Base-by-base conservation (phyloP, 2,113 vertebrate genomes). In the Stegastes partitus region DNA sequence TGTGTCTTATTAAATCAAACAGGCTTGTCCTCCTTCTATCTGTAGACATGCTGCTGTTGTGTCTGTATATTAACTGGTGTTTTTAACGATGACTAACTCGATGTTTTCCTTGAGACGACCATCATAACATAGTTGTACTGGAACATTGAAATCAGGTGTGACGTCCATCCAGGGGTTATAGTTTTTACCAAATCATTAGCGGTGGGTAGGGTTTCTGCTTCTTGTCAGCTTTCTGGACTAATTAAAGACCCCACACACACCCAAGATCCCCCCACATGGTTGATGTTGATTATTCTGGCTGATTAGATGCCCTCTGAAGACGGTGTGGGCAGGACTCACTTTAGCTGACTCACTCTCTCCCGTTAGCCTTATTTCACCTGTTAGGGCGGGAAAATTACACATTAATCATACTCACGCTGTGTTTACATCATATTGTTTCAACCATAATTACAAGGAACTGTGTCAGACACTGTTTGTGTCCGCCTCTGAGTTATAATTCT, bases 311-410 rank as follows among this genome's bases (percentile, higher is more conserved):
- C 12, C 14, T 73, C 49, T 56, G 34, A 53, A 37, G 58, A 31
- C 65, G 53, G 26, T 63, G 71, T 19, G 21, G 56, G 50, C 2
- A 19, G 11, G 6, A 67, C 3, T 19, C 50, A 22, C 18, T 45
- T 11, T 15, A 34, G 10, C 8, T 69, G 68, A 72, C 42, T 56
- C 31, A 37, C 12, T 65, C 57, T 65, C 57, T 25, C 25, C 34
- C 19, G 10, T 73, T 34, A 26, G 18, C 68, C 22, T 19, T 62
- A 37, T 74, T 68, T 42, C 47, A 47, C 47, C 25, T 55, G 14
- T 34, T 39, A 18, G 7, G 39, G 39, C 2, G 39, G 42, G 34
- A 15, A 63, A 74, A 47, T 45, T 5, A 59, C 25, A 47, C 18
- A 31, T 66, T 59, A 0, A 69, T 37, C 34, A 54, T 23, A n/a